These are phyloP conservation scores for Cyclophora albipunctata DNA, from an alignment of 2,888 invertebrate genomes.

Conservation along the genomic window DNA sequence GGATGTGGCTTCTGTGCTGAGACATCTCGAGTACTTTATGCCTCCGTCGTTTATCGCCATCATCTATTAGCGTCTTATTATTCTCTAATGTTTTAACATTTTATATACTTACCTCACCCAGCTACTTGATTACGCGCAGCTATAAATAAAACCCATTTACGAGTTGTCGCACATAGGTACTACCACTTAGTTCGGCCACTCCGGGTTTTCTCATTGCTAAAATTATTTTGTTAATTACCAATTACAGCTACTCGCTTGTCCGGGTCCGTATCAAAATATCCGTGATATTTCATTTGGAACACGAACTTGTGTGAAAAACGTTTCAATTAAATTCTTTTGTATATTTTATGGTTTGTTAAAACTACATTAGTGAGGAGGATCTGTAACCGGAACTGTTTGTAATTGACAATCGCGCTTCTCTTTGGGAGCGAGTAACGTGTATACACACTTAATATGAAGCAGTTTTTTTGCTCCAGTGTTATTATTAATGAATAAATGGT, in stretches of 20 bases:
- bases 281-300: conserved; percentile 32
- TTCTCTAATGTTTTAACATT: conserved; percentile 10
- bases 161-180: no score
- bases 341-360: conserved; percentile 33
- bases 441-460: conserved; percentile 47
- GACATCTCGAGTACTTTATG: conserved; percentile 12
- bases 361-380: conserved; percentile 59
- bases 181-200: no score
- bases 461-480: conserved; percentile 59
- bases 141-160: no score
- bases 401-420: conserved; percentile 47
- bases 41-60: conserved; percentile 3
- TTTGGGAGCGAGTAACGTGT: conserved; percentile 28
- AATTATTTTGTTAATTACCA: conserved; percentile 18
- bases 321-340: conserved; percentile 51
- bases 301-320: conserved; percentile 43
- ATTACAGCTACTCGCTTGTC: conserved; percentile 25
- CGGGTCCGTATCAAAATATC: conserved; percentile 25
- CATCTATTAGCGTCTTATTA: conserved; percentile 22
- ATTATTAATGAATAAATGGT: conserved; percentile 66
- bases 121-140: no score
- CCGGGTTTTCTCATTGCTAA: background rate
- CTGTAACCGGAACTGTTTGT: conserved; percentile 63
- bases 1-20: conserved; percentile 34
- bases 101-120: no score